Evolutionary conservation across 2,797 vertebrate species (phyloP).

Genomic region (Pantherophis alleghaniensis): DNA sequence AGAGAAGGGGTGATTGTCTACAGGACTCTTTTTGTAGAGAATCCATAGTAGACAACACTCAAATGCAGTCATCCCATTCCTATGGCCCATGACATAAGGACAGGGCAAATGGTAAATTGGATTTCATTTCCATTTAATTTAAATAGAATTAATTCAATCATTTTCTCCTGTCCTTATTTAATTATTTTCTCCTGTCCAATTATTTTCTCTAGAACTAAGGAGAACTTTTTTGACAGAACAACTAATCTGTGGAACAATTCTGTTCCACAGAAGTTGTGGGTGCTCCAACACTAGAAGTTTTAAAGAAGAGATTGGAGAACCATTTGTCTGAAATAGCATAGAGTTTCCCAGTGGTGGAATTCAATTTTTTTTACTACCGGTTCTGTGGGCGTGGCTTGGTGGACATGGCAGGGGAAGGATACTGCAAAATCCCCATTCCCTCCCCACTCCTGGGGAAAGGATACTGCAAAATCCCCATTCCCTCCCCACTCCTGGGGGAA

Average conservation of each 20-base stretch:
- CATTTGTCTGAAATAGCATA: not conserved
- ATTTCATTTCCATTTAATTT: not conserved
- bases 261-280: not conserved
- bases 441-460: too few species aligned
- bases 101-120: not conserved
- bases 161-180: not conserved
- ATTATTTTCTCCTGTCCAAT: not conserved
- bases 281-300: not conserved
- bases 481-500: too few species aligned
- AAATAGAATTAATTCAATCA: not conserved
- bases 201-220: not conserved
- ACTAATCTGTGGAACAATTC: not conserved
- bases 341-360: too few species aligned
- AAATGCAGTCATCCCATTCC: not conserved
- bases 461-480: too few species aligned
- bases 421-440: too few species aligned
- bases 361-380: too few species aligned
- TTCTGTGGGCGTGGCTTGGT: too few species aligned
- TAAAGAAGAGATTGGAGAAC: not conserved
- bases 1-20: not conserved
- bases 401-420: too few species aligned
- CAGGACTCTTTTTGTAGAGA: not conserved
- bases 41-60: not conserved
- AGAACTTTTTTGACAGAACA: not conserved
- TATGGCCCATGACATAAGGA: not conserved